These are phyloP conservation scores for Cinara cedri DNA, from an alignment of 2,888 invertebrate species.

Conservation along the genomic window DNA sequence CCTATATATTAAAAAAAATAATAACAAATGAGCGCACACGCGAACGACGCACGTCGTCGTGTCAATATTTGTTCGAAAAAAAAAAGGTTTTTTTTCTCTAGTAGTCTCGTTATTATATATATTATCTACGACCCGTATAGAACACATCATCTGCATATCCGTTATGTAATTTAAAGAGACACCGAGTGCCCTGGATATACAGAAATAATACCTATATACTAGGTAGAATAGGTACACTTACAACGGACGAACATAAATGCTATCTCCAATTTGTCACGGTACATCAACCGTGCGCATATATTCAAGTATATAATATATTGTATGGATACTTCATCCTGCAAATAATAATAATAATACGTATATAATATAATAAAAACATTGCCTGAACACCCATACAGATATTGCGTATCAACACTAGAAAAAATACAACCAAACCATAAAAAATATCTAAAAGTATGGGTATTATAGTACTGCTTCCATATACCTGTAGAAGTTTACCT, in stretches of 20 bases:
- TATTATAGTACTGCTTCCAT: too few species aligned
- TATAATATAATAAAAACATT: constrained; percentile 8
- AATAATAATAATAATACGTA: neutral
- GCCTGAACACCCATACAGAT: neutral
- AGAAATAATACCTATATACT: neutral
- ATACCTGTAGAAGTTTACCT: too few species aligned
- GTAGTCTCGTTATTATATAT: constrained; percentile 26
- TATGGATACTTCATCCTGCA: neutral
- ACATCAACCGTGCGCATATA: constrained; percentile 41
- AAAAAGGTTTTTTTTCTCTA: constrained; percentile 30
- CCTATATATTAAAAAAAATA: neutral
- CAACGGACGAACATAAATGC: constrained; percentile 2
- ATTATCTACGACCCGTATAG: neutral
- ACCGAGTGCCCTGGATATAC: constrained; percentile 29
- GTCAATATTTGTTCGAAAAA: constrained; percentile 4
- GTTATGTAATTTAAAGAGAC: constrained; percentile 40
- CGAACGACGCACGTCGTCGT: constrained; percentile 22
- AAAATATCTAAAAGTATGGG: neutral
- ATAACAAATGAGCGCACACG: constrained; percentile 5
- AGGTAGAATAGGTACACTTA: constrained; percentile 22
- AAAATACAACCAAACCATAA: constrained; percentile 1
- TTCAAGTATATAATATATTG: neutral
- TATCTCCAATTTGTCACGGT: constrained; percentile 40
- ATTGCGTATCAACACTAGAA: constrained; percentile 8
- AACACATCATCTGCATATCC: constrained; percentile 45